Conservation (phyloP, 2,797 vertebrate genomes). For the Naso thynnoides region DNA sequence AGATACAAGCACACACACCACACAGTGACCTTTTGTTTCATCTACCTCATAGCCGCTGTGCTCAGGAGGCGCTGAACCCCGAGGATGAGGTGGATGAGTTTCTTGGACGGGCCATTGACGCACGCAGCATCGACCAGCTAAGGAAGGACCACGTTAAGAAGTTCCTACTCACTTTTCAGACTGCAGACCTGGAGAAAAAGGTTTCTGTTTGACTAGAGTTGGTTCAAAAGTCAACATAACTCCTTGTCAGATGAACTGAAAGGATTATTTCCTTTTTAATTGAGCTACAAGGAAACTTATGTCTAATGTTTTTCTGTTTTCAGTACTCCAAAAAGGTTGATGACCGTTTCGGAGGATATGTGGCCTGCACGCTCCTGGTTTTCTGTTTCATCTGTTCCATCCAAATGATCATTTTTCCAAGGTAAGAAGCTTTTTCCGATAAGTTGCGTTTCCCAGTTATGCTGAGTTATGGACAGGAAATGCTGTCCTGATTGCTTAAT, state of each 20-base stretch:
- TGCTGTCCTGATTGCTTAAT: constrained; percentile 59
- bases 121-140: constrained; percentile 96
- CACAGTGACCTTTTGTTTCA: constrained; percentile 57
- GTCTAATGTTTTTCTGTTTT: constrained; percentile 34
- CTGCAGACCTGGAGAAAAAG: constrained; percentile 92
- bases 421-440: constrained; percentile 82
- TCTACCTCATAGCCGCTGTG: constrained; percentile 85
- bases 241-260: background rate
- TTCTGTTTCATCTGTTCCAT: constrained; percentile 94
- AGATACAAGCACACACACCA: constrained; percentile 30
- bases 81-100: constrained; percentile 98
- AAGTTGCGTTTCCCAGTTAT: constrained; percentile 30
- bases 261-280: background rate
- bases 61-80: constrained; percentile 93
- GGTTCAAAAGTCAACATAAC: background rate
- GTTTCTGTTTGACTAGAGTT: constrained; percentile 64
- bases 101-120: constrained; percentile 94
- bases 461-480: constrained; percentile 54
- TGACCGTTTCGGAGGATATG: constrained; percentile 92
- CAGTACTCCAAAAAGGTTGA: constrained; percentile 97
- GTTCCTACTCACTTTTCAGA: constrained; percentile 97
- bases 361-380: constrained; percentile 92
- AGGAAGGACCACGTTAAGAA: constrained; percentile 96
- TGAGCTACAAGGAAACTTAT: background rate
- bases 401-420: constrained; percentile 90